Percentiles rank a stretch among this genome's conserved stretches.
Conservation (phyloP, 2,797 vertebrate species). For the Luscinia luscinia region DNA sequence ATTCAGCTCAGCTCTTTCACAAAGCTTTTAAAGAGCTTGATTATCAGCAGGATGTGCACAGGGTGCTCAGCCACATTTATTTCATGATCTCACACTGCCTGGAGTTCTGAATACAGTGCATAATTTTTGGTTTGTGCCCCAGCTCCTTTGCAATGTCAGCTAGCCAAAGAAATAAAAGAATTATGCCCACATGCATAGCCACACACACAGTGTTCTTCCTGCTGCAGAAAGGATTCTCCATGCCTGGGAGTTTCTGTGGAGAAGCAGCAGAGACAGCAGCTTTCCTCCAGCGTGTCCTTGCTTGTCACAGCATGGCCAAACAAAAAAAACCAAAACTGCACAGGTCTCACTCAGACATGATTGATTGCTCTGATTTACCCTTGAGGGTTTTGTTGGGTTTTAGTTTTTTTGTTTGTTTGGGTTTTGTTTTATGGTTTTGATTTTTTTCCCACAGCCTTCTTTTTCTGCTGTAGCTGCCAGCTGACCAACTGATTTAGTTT, state of each 20-base stretch:
- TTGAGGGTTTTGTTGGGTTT: background rate
- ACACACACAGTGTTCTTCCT: background rate
- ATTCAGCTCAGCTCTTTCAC: background rate
- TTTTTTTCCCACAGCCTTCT: background rate
- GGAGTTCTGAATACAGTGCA: background rate
- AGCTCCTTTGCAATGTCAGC: background rate
- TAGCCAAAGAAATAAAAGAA: background rate
- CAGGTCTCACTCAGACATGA: background rate
- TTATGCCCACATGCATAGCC: accelerated
- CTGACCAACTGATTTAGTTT: background rate
- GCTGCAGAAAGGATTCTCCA: background rate
- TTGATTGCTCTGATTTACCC: background rate
- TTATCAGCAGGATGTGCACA: background rate
- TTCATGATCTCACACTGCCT: background rate
- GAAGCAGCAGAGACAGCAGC: background rate
- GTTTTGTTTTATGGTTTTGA: background rate
- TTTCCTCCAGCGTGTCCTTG: background rate
- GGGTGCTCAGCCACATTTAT: background rate
- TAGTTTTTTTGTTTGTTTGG: background rate
- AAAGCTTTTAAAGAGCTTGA: background rate
- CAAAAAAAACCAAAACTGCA: background rate
- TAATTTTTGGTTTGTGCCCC: background rate
- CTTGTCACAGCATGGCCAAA: background rate
- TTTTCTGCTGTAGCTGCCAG: background rate
- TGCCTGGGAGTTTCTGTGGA: background rate